These are phyloP conservation scores for Halcyon leucocephala DNA, from an alignment of 2,797 vertebrate species.

Conservation along the genomic window DNA sequence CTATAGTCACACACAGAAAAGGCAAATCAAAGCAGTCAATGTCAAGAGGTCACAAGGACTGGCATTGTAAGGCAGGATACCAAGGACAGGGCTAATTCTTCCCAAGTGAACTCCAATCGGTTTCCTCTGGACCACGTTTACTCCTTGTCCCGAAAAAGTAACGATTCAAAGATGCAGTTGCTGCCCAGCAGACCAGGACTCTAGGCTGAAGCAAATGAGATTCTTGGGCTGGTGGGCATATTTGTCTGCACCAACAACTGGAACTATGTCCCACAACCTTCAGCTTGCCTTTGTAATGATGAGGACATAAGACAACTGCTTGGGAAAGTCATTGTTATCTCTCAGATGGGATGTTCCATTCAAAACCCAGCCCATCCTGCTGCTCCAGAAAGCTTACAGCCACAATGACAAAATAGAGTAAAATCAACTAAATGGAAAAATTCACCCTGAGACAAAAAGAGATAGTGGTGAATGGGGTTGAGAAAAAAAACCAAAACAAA, in stretches of 20 bases:
- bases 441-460: neutral
- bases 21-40: neutral
- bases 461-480: neutral
- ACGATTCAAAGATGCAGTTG: neutral
- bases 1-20: neutral
- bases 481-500: neutral
- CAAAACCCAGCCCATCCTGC: neutral
- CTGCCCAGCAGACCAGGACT: neutral
- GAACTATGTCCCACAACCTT: neutral
- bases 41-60: neutral
- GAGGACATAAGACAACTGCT: neutral
- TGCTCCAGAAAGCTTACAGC: neutral
- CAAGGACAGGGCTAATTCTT: neutral
- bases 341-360: neutral
- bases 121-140: neutral
- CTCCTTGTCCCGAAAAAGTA: neutral
- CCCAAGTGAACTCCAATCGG: rapidly evolving
- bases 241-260: neutral
- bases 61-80: neutral
- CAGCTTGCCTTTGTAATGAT: neutral
- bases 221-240: neutral
- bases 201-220: neutral
- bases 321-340: neutral
- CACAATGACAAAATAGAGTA: neutral
- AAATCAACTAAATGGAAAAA: neutral